Base-by-base conservation (phyloP, 2,113 vertebrate genomes). In the Setophaga kirtlandii region DNA sequence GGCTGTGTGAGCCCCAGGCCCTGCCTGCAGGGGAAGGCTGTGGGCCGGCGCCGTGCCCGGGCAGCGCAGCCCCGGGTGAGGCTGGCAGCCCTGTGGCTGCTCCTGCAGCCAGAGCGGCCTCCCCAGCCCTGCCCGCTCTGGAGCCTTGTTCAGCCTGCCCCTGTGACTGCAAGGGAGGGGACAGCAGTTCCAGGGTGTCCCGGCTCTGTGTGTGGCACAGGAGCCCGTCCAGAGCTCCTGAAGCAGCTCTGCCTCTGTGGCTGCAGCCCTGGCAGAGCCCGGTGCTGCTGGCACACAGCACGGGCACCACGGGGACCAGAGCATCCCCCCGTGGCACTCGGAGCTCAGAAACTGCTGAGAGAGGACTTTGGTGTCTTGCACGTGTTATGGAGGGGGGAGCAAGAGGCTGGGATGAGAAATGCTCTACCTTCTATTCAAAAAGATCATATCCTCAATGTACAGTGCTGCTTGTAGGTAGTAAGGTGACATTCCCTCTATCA, bases 71-170 rank as follows among this genome's bases (percentile, higher is more conserved):
- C 80, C 83, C 8, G 49, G 91, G 81, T 41, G 81, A 7, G 47
- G 69, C 16, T 18, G 73, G 37, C 16, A 28, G 78, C 69, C 70
- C 70, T 8, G 50, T 4, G 47, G 2, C 28, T 3, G 0, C 0
- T 16, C 41, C 65, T 4, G 5, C 63, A 3, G 58, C 12, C 17
- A 3, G 28, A 6, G 30, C 7, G 60, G 44, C 22, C 44, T 41
- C 59, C 27, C 12, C 12, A 2, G 62, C 11, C 0, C 27, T 7
- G 35, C 59, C 27, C 0, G 0, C 13, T 4, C 85, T 17, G n/a
- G 42, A 53, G 5, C 3, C 24, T 19, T n/a, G 33, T 11, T 68
- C 1, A 0, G 7, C 31, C 80, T 84, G 68, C 87, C 41, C 0
- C 0, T 8, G 0, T 17, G 27, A 9, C 39, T 63, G n/a, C 58